Percentiles rank a stretch among this genome's conserved stretches.
Evolutionary conservation across 2,113 vertebrate species (phyloP).

Genomic region (Cyanistes caeruleus): DNA sequence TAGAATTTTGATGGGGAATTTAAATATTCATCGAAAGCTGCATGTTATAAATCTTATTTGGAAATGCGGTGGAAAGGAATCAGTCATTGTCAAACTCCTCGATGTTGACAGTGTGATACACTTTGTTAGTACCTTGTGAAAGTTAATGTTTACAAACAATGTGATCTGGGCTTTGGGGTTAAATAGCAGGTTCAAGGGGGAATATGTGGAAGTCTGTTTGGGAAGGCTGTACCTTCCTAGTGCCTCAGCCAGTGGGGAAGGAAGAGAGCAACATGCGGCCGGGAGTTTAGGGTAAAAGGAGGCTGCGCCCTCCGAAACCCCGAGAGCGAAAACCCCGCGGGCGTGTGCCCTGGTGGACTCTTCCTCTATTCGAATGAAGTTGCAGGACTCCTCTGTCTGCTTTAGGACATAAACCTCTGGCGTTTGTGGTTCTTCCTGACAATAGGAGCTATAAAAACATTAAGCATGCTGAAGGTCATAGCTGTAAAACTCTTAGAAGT

Average conservation of each 20-base stretch:
- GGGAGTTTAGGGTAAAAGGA: not conserved
- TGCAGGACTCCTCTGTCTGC: not conserved
- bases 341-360: not conserved
- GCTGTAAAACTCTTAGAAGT: not conserved
- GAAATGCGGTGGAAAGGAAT: not conserved
- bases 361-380: not conserved
- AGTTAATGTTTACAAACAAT: too few species aligned
- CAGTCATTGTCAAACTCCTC: not conserved
- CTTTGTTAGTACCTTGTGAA: not conserved
- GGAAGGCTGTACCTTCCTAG: not conserved
- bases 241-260: not conserved
- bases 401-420: not conserved
- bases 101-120: not conserved
- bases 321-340: not conserved
- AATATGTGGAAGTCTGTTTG: fast-evolving
- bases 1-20: not conserved
- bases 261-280: not conserved
- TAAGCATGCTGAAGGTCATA: not conserved
- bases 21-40: not conserved
- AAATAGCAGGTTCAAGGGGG: fast-evolving
- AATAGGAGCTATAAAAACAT: not conserved
- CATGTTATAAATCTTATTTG: not conserved
- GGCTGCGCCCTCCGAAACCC: not conserved
- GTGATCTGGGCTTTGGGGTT: not conserved
- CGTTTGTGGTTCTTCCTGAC: too few species aligned